Evolutionary conservation across 2,888 invertebrate genomes (phyloP).

Genomic region (Branchipolynoe longqiensis): DNA sequence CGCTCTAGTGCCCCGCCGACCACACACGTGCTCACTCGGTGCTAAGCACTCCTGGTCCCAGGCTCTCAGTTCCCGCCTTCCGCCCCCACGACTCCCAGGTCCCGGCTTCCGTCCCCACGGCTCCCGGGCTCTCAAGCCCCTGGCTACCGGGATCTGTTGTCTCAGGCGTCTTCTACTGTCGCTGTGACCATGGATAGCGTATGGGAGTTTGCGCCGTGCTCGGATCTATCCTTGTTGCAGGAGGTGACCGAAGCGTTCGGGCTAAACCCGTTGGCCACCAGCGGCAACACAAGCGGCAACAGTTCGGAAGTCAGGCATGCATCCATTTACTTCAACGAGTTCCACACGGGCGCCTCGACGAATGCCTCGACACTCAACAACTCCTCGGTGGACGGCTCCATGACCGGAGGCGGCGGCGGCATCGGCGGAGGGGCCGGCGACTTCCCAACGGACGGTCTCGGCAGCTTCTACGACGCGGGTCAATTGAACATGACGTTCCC

Average conservation of each 20-base stretch:
- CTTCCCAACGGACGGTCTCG: too few relatives aligned
- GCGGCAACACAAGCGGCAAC: background rate
- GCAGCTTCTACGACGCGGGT: background rate
- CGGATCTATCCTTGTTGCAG: constrained; percentile 24
- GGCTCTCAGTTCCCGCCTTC: too few relatives aligned
- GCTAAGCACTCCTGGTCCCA: too few relatives aligned
- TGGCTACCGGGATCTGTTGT: too few relatives aligned
- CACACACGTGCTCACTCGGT: too few relatives aligned
- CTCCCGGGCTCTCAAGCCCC: too few relatives aligned
- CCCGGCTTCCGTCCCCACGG: too few relatives aligned
- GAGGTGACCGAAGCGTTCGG: too few relatives aligned
- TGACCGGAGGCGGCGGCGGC: background rate
- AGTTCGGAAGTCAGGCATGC: background rate
- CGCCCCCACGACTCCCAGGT: too few relatives aligned
- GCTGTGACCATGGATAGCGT: constrained; percentile 30
- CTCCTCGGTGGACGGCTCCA: background rate
- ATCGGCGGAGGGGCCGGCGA: background rate
- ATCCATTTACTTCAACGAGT: background rate
- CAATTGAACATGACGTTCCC: constrained; percentile 42
- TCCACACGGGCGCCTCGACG: background rate
- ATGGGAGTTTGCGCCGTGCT: constrained; percentile 30
- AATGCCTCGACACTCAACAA: too few relatives aligned
- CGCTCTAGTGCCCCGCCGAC: too few relatives aligned
- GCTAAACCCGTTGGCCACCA: background rate
- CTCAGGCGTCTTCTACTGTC: too few relatives aligned